These are phyloP conservation scores for Phoebastria nigripes DNA, from an alignment of 2,797 vertebrate species.

Conservation along the genomic window DNA sequence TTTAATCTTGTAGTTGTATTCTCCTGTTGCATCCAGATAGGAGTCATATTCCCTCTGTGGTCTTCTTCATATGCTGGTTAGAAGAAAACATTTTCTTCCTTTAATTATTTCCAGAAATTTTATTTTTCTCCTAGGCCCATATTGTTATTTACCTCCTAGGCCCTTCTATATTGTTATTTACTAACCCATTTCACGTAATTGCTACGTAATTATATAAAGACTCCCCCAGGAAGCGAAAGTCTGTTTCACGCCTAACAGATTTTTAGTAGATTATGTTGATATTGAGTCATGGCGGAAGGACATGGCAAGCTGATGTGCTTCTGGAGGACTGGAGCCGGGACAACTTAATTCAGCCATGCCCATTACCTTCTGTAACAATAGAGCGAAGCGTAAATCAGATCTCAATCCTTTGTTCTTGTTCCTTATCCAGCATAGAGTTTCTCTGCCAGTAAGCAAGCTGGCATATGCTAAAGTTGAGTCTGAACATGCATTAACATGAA, in stretches of 20 bases:
- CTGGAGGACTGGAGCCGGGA: neutral
- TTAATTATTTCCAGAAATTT: neutral
- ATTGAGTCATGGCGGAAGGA: neutral
- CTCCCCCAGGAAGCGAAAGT: neutral
- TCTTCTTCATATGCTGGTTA: neutral
- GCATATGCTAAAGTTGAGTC: neutral
- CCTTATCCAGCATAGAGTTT: neutral
- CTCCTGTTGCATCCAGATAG: neutral
- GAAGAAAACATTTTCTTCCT: neutral
- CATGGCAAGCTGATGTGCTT: neutral
- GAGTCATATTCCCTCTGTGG: neutral
- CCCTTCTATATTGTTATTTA: neutral
- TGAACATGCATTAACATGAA: neutral
- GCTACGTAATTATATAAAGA: neutral
- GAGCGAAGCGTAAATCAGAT: neutral
- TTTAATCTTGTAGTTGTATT: neutral
- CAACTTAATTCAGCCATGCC: neutral
- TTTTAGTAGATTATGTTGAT: neutral
- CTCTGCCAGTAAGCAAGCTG: neutral
- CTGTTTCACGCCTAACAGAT: neutral
- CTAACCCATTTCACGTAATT: fast-evolving
- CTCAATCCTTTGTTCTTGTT: neutral
- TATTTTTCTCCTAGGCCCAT: neutral
- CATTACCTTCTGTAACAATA: neutral
- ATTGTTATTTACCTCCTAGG: neutral